Base-by-base conservation (phyloP, 1,140 invertebrate species). In the Drosophila bifasciata region DNA sequence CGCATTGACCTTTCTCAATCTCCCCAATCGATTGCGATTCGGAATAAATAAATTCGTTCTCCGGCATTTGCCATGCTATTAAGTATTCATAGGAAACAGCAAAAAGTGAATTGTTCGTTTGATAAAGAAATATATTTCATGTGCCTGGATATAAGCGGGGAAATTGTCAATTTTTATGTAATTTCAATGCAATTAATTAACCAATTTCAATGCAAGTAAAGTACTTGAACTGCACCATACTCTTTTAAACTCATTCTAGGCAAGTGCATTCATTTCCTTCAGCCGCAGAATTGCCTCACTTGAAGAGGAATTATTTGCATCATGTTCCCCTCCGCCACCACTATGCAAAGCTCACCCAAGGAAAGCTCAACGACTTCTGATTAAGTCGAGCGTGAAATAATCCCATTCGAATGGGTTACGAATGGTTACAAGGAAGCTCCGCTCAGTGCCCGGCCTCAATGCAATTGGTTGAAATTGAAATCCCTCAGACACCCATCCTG, bases 381-480 rank as follows among this genome's bases (percentile, higher is more conserved):
- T n/a, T 67, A 28, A 46, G 41, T 68, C 11, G 43, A 17, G 41
- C 49, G 36, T 62, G 28, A 63, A 72, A 73, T 69, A 58, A 44
- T 32, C 28, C 52, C 25, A 66, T 48, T 36, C 32, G 21, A 50
- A 49, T 36, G 8, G 41, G 19, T 11, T 25, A 25, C 9, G 48
- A 52, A 41, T 45, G 39, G 28, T 39, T 59, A 43, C 49, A 69
- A 60, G 56, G 55, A 46, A 71, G 32, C 50, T 61, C 32, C 44
- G 62, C 49, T 39, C 16, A 32, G 40, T 4, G 11, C 17, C 17
- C 4, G 36, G 36, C 48, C 68, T 52, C 23, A 21, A 43, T 64
- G 72, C 68, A 72, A 73, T 63, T 63, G 55, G 43, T 44, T 40
- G 59, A 71, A 50, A 39, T 72, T 71, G 56, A 46, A 63, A 58